phyloP scores from a whole-genome alignment of 2,888 invertebrate genomes.

The Conus canariensis region DNA sequence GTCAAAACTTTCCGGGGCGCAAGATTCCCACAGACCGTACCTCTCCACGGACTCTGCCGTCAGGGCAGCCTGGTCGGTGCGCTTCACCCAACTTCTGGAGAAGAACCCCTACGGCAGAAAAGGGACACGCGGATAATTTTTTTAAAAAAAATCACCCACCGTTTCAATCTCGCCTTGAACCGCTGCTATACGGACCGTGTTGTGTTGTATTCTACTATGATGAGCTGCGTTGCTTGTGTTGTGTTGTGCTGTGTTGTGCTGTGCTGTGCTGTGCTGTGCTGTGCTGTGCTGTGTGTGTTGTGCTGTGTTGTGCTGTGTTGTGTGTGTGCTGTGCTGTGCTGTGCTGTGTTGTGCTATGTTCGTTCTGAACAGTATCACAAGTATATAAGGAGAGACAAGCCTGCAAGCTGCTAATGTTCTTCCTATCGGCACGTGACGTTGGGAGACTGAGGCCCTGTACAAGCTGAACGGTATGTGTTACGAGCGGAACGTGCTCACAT shows the following conservation, averaged over 20 bases:
- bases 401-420: no score
- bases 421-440: no score
- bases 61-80: not conserved
- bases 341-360: no score
- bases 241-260: not conserved
- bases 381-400: no score
- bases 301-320: no score
- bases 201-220: not conserved
- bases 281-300: not conserved
- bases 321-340: no score
- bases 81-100: not conserved
- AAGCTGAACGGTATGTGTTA: no score
- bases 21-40: constrained; percentile 19
- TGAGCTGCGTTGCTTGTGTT: not conserved
- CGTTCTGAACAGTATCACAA: no score
- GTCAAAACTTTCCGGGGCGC: not conserved
- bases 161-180: no score
- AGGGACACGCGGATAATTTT: not conserved
- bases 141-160: no score
- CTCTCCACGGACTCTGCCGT: constrained; percentile 13
- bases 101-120: not conserved
- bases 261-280: not conserved
- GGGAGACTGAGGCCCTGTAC: no score
- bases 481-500: no score
- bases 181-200: not conserved